phyloP scores from a whole-genome alignment of 2,797 vertebrate genomes.

The Discoglossus pictus region DNA sequence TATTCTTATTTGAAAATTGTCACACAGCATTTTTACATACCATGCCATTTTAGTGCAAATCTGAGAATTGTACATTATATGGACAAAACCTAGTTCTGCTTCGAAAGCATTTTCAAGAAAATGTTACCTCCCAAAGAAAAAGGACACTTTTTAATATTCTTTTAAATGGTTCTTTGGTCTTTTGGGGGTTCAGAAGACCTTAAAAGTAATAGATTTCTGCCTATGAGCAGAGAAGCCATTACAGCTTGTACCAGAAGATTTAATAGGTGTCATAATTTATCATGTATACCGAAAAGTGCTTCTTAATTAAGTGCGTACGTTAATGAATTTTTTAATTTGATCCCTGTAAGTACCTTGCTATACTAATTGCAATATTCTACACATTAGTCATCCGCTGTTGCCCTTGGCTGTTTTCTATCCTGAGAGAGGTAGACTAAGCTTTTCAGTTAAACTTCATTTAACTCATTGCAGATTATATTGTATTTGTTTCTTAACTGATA shows the following conservation, averaged over 20 bases:
- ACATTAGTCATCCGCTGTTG: constrained; percentile 99
- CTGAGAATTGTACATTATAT: too few species aligned
- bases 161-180: constrained; percentile 74
- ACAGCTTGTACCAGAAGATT: constrained; percentile 92
- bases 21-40: background rate
- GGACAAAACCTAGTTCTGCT: constrained; percentile 1
- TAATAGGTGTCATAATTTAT: constrained; percentile 99
- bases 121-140: constrained; percentile 50
- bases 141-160: constrained; percentile 72
- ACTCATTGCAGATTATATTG: constrained; percentile 72
- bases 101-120: background rate
- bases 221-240: constrained; percentile 94
- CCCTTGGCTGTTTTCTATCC: constrained; percentile 99
- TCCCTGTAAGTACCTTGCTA: constrained; percentile 99
- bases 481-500: background rate
- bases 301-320: constrained; percentile 99
- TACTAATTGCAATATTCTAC: constrained; percentile 99
- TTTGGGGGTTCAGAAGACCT: constrained; percentile 79
- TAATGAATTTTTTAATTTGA: constrained; percentile 99
- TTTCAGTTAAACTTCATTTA: constrained; percentile 89
- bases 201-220: constrained; percentile 84
- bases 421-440: constrained; percentile 73
- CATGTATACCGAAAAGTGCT: constrained; percentile 99
- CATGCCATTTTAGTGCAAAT: background rate
- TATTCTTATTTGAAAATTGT: background rate